A percentile compares a stretch with the other conserved stretches of the same genome.
phyloP scores from a whole-genome alignment of 2,797 vertebrate genomes.

The Ibycter americanus region DNA sequence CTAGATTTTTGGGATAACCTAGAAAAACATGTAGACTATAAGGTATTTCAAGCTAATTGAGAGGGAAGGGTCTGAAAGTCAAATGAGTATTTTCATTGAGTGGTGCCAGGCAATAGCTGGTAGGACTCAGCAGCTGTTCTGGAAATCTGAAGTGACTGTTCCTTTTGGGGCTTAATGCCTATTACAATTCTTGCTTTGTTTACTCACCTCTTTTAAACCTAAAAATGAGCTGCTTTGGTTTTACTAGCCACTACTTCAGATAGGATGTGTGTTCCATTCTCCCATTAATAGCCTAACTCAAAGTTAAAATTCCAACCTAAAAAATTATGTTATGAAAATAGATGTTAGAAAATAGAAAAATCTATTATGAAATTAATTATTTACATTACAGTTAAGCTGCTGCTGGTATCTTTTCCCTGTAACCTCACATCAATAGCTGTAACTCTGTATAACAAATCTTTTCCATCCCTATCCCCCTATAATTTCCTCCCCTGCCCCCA shows the following conservation, averaged over 20 bases:
- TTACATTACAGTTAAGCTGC: background rate
- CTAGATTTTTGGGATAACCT: background rate
- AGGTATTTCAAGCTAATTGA: background rate
- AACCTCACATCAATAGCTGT: background rate
- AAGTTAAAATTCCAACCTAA: background rate
- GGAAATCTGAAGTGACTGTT: background rate
- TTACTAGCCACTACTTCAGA: background rate
- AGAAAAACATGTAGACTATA: fast-evolving
- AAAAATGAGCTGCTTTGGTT: background rate
- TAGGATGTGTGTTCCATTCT: background rate
- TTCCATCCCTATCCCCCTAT: background rate
- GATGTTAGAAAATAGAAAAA: background rate
- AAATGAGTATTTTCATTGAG: background rate
- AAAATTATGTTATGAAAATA: background rate
- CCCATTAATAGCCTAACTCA: background rate
- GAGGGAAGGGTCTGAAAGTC: background rate
- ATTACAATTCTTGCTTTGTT: background rate
- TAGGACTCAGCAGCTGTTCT: background rate
- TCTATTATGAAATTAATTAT: background rate
- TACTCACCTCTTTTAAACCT: background rate
- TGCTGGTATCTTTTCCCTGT: background rate
- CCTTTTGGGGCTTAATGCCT: background rate
- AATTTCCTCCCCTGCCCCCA: background rate
- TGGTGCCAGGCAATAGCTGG: background rate
- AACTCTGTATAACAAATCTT: background rate